phyloP scores from a whole-genome alignment of 2,888 invertebrate genomes.

The Hyposoter dolosus region DNA sequence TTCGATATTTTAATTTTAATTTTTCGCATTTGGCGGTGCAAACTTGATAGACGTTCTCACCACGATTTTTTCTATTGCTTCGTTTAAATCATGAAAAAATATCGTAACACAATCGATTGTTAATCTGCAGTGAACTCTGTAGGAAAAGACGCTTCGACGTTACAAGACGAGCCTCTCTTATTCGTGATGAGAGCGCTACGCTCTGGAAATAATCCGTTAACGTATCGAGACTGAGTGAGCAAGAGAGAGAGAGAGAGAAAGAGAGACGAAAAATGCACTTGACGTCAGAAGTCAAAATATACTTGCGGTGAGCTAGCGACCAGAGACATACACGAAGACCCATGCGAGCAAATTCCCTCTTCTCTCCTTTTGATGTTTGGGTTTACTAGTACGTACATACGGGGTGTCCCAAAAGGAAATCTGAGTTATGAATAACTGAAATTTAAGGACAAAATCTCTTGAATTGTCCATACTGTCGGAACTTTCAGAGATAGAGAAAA shows the following conservation, averaged over 20 bases:
- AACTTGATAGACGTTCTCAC: not conserved
- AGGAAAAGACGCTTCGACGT: not conserved
- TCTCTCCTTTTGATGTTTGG: constrained; percentile 29
- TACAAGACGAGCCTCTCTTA: constrained; percentile 47
- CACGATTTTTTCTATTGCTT: too few species aligned
- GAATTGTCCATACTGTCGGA: not conserved
- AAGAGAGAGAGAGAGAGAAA: constrained; percentile 24
- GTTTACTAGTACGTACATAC: not conserved
- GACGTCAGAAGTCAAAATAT: constrained; percentile 69
- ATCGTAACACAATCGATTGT: not conserved
- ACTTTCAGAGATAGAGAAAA: not conserved
- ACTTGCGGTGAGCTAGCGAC: constrained; percentile 50
- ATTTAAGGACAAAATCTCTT: not conserved
- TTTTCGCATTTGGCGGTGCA: too few species aligned
- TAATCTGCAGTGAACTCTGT: not conserved
- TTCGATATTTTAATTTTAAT: too few species aligned
- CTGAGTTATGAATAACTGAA: not conserved
- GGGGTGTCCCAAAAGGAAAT: not conserved
- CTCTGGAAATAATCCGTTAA: constrained; percentile 66
- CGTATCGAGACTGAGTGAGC: constrained; percentile 47
- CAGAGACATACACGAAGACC: not conserved
- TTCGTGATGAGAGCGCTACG: constrained; percentile 23
- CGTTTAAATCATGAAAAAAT: not conserved
- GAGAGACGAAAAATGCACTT: constrained; percentile 48
- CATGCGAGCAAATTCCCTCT: constrained; percentile 44